These are phyloP conservation scores for Homarus americanus DNA, from an alignment of 1,140 invertebrate species.

Conservation along the genomic window DNA sequence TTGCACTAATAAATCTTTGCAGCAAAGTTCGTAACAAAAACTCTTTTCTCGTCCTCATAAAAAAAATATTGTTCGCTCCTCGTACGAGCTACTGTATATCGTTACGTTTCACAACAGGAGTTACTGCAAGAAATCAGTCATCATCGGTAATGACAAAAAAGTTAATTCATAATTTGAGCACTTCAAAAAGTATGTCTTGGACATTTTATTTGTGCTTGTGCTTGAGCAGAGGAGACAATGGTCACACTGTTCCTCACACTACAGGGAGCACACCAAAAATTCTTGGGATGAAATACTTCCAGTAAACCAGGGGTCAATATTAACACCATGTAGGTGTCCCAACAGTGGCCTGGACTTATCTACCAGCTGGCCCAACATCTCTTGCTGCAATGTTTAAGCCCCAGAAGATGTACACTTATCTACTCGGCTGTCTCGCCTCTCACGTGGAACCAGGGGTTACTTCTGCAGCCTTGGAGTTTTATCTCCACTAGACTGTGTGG, in stretches of 20 bases:
- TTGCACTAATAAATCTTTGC: no score
- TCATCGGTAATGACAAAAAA: not conserved
- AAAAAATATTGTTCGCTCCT: not conserved
- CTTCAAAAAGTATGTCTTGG: not conserved
- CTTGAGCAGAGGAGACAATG: conserved; percentile 37
- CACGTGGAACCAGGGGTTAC: no score
- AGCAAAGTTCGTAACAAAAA: not conserved
- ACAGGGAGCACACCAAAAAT: not conserved
- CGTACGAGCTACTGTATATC: not conserved
- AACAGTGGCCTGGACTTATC: not conserved
- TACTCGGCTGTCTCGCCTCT: no score
- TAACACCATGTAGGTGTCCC: not conserved
- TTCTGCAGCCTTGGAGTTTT: no score
- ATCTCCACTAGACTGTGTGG: no score
- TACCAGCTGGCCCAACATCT: not conserved
- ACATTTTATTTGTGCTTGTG: conserved; percentile 50
- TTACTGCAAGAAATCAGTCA: not conserved
- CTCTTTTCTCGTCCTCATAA: no score
- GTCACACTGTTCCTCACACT: not conserved
- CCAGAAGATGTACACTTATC: no score
- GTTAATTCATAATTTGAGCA: conserved; percentile 40
- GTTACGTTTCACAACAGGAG: not conserved
- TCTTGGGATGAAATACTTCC: not conserved
- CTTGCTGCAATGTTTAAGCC: no score
- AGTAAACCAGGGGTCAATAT: not conserved